These are phyloP conservation scores for Protodeltote pygarga DNA, from an alignment of 2,888 invertebrate species.

Conservation along the genomic window DNA sequence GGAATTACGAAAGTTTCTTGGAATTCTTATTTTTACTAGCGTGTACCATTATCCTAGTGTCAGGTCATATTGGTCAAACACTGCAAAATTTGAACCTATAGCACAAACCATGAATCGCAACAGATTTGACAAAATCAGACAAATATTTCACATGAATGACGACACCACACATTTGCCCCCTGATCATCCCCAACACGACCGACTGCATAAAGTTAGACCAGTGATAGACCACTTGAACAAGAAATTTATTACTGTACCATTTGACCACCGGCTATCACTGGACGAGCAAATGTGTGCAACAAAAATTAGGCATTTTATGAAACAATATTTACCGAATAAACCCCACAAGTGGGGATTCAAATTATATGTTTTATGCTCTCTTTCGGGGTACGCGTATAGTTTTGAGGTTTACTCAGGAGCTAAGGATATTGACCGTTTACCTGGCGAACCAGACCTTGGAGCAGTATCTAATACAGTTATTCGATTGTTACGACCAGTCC, in stretches of 20 bases:
- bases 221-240: constrained; percentile 43
- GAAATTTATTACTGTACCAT: constrained; percentile 4
- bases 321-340: constrained; percentile 5
- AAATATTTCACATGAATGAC: constrained; percentile 49
- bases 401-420: constrained; percentile 12
- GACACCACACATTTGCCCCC: constrained; percentile 42
- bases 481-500: constrained; percentile 18
- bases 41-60: constrained; percentile 45
- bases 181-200: constrained; percentile 46
- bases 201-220: constrained; percentile 54
- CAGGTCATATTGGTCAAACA: constrained; percentile 46
- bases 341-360: constrained; percentile 10
- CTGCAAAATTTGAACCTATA: constrained; percentile 32
- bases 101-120: constrained; percentile 46
- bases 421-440: neutral
- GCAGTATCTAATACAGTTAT: constrained; percentile 22
- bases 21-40: constrained; percentile 48
- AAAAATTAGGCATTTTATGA: constrained; percentile 2
- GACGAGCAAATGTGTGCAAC: constrained; percentile 5
- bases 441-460: constrained; percentile 18
- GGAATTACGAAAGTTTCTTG: constrained; percentile 34
- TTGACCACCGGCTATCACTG: constrained; percentile 4
- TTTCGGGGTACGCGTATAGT: constrained; percentile 1
- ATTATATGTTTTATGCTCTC: constrained; percentile 9
- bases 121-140: constrained; percentile 43